Base-by-base conservation (phyloP, 2,113 vertebrate genomes). In the Grammomys dolichurus region DNA sequence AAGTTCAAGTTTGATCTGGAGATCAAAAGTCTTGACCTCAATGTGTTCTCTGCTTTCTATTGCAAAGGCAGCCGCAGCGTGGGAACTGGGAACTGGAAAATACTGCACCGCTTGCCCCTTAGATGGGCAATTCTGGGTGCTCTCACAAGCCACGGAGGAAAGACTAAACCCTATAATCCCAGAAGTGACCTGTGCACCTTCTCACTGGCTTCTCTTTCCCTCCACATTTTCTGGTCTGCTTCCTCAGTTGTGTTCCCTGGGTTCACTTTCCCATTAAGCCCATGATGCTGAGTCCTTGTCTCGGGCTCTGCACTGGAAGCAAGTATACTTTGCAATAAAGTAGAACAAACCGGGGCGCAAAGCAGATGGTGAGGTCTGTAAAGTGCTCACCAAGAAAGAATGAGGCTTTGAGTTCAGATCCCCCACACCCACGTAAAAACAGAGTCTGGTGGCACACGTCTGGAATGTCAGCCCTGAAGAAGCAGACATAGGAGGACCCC, bases 141-240 rank as follows among this genome's bases (percentile, higher is more conserved):
- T 93, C 26, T 16, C 48, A 7, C 0, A 9, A 56, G 26, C 14
- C 13, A 19, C 51, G 3, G 24, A 70, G 73, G 51, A 51, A 51
- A 86, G 69, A 13, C 17, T 5, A 9, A 81, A 81, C 48, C 97
- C 96, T 93, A 78, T 93, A 91, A 56, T 40, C 28, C 36, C n/a
- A 40, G 56, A 9, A 91, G 92, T 90, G 40, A 22, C 11, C 97
- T 97, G 94, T 97, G 88, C 77, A 77, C 94, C 95, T 98, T 98
- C 98, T 97, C 98, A 95, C 98, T 98, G 97, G 8, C 48, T 10
- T 7, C 70, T 31, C 24, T 43, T 24, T 46, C 19, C 31, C 5
- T 58, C 51, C 13, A 11, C 11, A 36, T 40, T 63, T 33, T 43
- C 63, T 43, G 2, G 33, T 20, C 56, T 70, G 43, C 8, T 7